Percentiles rank a stretch among this genome's conserved stretches.
phyloP scores from a whole-genome alignment of 2,113 vertebrate species.

The Pedetes capensis region DNA sequence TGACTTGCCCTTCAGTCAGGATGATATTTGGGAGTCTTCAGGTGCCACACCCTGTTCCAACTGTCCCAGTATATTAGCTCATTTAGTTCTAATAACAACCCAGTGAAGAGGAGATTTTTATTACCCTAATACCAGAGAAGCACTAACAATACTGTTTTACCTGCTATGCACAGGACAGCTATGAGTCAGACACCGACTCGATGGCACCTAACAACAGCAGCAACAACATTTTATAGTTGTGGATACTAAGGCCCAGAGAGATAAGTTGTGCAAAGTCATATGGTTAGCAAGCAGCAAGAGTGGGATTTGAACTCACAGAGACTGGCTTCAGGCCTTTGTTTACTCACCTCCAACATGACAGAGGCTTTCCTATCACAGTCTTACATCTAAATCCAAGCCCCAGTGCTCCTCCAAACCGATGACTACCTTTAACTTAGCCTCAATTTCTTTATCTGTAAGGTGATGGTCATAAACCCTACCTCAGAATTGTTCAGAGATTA shows the following conservation, averaged over 20 bases:
- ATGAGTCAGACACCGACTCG: too few species aligned
- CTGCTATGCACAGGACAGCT: too few species aligned
- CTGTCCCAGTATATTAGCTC: not conserved
- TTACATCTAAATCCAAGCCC: not conserved
- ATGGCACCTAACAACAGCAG: too few species aligned
- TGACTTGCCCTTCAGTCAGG: not conserved
- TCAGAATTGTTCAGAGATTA: not conserved
- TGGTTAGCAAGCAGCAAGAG: not conserved
- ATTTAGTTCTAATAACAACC: not conserved
- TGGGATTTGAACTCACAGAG: not conserved
- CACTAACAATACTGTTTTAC: too few species aligned
- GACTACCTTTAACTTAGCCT: not conserved
- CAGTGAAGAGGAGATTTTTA: not conserved
- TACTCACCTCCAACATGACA: not conserved
- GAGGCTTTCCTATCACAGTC: not conserved
- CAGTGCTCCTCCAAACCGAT: not conserved
- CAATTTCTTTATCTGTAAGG: not conserved
- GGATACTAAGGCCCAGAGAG: not conserved
- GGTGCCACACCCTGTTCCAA: not conserved
- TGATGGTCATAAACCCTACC: not conserved
- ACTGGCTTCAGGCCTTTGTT: not conserved
- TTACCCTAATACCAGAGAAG: too few species aligned
- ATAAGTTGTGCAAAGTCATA: not conserved
- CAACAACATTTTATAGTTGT: not conserved
- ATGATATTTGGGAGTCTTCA: not conserved